Evolutionary conservation across 23 tunicate genomes (phyloP), one percentile per base, ranked within the genome.

Genomic region (Ciona savignyi): DNA sequence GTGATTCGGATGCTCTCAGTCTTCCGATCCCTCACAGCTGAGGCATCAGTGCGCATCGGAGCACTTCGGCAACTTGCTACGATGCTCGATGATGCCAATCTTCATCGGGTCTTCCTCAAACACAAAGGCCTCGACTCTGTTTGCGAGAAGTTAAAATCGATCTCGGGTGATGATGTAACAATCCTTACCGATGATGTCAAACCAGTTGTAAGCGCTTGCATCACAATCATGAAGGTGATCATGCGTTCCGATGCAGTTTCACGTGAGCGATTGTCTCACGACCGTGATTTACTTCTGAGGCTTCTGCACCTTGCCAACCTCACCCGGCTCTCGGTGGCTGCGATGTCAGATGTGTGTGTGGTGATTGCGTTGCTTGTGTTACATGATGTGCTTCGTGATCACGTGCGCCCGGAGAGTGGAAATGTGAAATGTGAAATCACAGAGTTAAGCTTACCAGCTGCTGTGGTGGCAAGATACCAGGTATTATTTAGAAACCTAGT

Each of bases 21-120:
- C 15, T 81, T 81, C 33, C 87, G 96, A 27, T 88, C 87, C 35
- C 61, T 73, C 30, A 48, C 81, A n/a, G 73, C 81, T 20, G 88
- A 83, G 23, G 24, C 63, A 62, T 61, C 89, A 19, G 73, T 77
- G 30, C 78, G 97, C 15, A 35, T 74, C 22, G 79, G 93, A 60
- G 82, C 97, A 25, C 82, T 91, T 22, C 97, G 84, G 2, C 97
- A 91, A 48, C 86, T 91, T 24, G 79, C 83, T 0, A 74, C 78
- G 24, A 76, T 91, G 80, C 76, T 91, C 2, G 79, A 83, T 20
- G 86, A 83, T 24, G 79, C 81, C 1, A 80, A 62, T 0, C 78
- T 84, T 0, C 90, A 81, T 62, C 51, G 61, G 9, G 80, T 72
- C 11, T 91, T 91, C 51, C 67, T 91, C 34, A 63, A 62, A 4